phyloP scores from a whole-genome alignment of 1,140 invertebrate genomes.

The Caenorhabditis tropicalis region DNA sequence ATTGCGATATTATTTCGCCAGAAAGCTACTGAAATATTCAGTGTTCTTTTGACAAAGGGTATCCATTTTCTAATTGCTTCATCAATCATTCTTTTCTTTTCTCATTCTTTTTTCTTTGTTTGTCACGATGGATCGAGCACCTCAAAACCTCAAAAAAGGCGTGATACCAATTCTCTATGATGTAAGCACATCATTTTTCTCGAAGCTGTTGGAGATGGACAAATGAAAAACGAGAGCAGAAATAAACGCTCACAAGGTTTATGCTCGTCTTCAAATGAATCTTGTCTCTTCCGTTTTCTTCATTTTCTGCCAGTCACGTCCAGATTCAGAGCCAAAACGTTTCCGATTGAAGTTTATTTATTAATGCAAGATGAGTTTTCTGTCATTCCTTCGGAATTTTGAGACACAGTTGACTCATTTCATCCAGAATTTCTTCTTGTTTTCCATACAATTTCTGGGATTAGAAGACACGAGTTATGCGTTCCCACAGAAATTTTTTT shows the following conservation, averaged over 20 bases:
- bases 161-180: no score
- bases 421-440: no score
- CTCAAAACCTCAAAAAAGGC: no score
- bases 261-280: neutral
- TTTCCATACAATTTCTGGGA: no score
- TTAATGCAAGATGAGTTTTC: neutral
- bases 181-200: no score
- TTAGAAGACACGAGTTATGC: no score
- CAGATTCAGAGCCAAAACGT: neutral
- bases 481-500: neutral
- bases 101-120: no score
- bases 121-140: no score
- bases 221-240: neutral
- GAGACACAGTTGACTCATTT: neutral
- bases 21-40: neutral
- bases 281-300: neutral
- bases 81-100: neutral
- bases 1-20: neutral
- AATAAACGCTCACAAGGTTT: neutral
- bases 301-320: neutral
- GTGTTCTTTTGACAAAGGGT: neutral
- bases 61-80: conserved; percentile 7
- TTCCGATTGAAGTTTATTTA: neutral
- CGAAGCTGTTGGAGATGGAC: no score
- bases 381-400: neutral